Base-by-base conservation (phyloP, 1,140 invertebrate species). In the Oreohelix idahoensis region DNA sequence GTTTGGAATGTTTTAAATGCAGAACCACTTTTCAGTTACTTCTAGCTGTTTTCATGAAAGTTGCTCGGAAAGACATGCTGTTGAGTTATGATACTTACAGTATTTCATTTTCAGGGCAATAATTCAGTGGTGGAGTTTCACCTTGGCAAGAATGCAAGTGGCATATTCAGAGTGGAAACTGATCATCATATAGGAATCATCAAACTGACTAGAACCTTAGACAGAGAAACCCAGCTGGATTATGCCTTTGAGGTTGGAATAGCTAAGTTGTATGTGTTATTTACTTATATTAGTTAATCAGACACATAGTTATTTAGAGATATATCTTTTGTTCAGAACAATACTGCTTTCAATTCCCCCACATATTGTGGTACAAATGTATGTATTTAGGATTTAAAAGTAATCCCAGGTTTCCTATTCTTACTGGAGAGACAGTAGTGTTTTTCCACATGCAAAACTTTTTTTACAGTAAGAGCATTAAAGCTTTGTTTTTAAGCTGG, bases 111-210 rank as follows among this genome's bases (percentile, higher is more conserved):
- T 23, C 69, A 86, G 85, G 85, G 85, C 26, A 53, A 32, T 36
- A 86, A 86, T 78, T 70, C 78, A 69, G 66, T 32, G 1, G 79
- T 86, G 15, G 29, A 49, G 66, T 86, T 84, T 53, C 45, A 81
- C 17, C 39, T 86, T 45, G 23, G 42, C 23, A 35, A 79, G 5
- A 39, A 36, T 53, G 42, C 0, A 29, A 70, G n/a, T 32, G 75
- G 42, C 2, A 51, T 42, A 10, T 86, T 86, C 77, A 75, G 39
- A 11, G 36, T 86, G n/a, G 39, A 39, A 8, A 86, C 85, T 11
- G 73, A 82, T 15, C 13, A 51, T 10, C 26, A 69, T 13, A 51
- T 74, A 26, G 85, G 85, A 38, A 63, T 81, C 42, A 49, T 86
- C 13, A n/a, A 4, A 42, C 36, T 86, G 29, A 38, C 0, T 0